Conservation (phyloP, 2,113 vertebrate species). For the Garra rufa region DNA sequence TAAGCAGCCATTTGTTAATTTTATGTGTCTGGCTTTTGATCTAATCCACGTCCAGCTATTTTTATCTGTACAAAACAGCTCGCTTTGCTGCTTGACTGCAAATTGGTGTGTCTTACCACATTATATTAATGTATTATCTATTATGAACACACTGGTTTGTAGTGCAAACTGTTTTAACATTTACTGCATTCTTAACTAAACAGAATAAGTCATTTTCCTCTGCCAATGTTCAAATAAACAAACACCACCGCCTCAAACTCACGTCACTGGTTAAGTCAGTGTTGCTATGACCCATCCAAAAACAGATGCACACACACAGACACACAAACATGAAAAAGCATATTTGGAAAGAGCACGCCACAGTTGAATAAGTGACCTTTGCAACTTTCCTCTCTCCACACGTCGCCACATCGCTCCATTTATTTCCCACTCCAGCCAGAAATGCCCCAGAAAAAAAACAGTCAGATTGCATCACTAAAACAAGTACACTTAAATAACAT, state of each 20-base stretch:
- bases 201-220: not conserved
- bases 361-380: slow-evolving; percentile 45
- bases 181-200: too few species aligned
- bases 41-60: too few species aligned
- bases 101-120: too few species aligned
- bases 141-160: too few species aligned
- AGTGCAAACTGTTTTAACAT: too few species aligned
- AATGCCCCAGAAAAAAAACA: slow-evolving; percentile 9
- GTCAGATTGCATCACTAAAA: slow-evolving; percentile 28
- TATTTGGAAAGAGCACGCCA: slow-evolving; percentile 34
- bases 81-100: too few species aligned
- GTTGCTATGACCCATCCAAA: not conserved
- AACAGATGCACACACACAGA: not conserved
- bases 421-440: slow-evolving; percentile 29
- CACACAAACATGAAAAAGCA: slow-evolving; percentile 46
- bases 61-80: too few species aligned
- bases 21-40: too few species aligned
- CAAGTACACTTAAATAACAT: slow-evolving; percentile 24
- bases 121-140: too few species aligned
- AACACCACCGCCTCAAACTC: not conserved
- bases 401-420: slow-evolving; percentile 13
- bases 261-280: not conserved
- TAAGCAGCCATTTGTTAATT: too few species aligned
- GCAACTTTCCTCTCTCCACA: slow-evolving; percentile 21
- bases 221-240: not conserved